Evolutionary conservation across 2,797 vertebrate genomes (phyloP).

Genomic region (Thamnophis elegans): DNA sequence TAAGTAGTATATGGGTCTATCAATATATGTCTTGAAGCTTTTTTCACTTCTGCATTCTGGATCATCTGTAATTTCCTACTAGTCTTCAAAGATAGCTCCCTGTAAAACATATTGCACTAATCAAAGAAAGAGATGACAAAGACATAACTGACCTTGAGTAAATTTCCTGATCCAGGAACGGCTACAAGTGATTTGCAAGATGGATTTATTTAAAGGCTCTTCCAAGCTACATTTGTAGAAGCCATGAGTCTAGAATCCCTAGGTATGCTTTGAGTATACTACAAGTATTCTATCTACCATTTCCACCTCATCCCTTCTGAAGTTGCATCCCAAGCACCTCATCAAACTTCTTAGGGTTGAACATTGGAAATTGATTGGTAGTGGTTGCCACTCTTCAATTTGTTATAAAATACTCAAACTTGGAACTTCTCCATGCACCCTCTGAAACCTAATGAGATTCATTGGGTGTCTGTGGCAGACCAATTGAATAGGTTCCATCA

Average conservation of each 20-base stretch:
- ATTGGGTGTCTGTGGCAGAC: background rate
- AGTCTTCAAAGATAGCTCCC: background rate
- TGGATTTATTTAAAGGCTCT: background rate
- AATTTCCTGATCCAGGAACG: background rate
- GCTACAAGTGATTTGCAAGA: background rate
- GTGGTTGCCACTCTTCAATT: background rate
- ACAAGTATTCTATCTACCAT: background rate
- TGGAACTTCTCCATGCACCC: background rate
- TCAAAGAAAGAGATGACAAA: background rate
- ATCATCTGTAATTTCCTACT: background rate
- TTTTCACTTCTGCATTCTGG: background rate
- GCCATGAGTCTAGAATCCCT: background rate
- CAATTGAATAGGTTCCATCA: background rate
- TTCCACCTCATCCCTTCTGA: background rate
- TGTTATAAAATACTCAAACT: background rate
- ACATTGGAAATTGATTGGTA: background rate
- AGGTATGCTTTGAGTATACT: background rate
- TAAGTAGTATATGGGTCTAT: background rate
- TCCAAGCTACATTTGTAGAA: background rate
- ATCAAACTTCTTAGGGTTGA: background rate
- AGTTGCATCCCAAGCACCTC: background rate
- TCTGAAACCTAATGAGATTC: background rate
- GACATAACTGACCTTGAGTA: background rate
- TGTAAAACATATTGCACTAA: background rate
- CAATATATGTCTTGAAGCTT: background rate